phyloP scores from a whole-genome alignment of 1,140 invertebrate species.

The Drosophila littoralis region DNA sequence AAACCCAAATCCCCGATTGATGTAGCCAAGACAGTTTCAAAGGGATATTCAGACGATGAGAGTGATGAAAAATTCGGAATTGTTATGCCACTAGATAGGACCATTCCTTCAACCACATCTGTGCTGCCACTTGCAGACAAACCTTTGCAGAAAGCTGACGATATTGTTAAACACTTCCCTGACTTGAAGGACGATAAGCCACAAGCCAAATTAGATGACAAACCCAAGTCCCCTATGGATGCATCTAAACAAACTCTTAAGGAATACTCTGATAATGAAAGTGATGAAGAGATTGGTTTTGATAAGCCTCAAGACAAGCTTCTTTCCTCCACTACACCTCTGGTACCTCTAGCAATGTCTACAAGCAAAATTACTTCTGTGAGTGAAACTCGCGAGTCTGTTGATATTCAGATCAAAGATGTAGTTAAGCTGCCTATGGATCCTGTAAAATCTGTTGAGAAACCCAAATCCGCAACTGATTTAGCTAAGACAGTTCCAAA shows the following conservation, averaged over 20 bases:
- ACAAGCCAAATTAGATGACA: conserved; percentile 15
- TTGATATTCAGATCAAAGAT: not conserved
- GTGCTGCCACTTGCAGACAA: too few relatives aligned
- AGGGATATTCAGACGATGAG: too few relatives aligned
- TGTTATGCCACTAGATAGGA: too few relatives aligned
- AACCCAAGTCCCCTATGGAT: conserved; percentile 30
- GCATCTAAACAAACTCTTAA: conserved; percentile 1
- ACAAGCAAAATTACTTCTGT: not conserved
- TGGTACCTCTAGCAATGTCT: not conserved
- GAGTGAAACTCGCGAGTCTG: not conserved
- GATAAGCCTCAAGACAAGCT: conserved; percentile 15
- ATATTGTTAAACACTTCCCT: too few relatives aligned
- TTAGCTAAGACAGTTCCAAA: conserved; percentile 4
- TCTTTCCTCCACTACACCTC: not conserved
- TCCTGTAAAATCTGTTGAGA: conserved; percentile 8
- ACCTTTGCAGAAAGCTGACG: too few relatives aligned
- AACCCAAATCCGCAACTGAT: conserved; percentile 23
- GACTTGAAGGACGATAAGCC: conserved; percentile 4
- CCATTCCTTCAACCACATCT: too few relatives aligned
- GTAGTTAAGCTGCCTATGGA: not conserved
- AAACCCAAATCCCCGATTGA: too few relatives aligned
- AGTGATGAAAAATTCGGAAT: too few relatives aligned
- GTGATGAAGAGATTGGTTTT: conserved; percentile 23
- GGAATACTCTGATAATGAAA: conserved; percentile 37
- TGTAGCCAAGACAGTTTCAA: too few relatives aligned